A percentile compares a stretch with the other conserved stretches of the same genome.
Evolutionary conservation across 2,888 invertebrate species (phyloP).

Genomic region (Trichopoda pennipes): DNA sequence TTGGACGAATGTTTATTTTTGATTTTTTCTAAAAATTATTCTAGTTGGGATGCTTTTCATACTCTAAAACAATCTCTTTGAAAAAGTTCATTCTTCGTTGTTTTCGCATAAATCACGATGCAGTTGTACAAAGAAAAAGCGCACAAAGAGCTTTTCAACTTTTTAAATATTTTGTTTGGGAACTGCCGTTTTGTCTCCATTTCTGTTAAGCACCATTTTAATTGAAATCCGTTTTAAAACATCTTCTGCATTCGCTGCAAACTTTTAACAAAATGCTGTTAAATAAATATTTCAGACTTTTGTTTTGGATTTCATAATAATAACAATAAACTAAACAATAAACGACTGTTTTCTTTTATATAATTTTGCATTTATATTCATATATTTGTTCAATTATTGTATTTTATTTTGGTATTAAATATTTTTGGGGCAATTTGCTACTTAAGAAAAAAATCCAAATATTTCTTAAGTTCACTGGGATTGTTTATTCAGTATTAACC

Average conservation of each 20-base stretch:
- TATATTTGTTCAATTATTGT: constrained; percentile 60
- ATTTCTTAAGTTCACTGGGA: constrained; percentile 70
- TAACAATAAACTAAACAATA: constrained; percentile 27
- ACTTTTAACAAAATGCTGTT: neutral
- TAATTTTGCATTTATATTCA: constrained; percentile 66
- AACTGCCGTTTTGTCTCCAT: no score
- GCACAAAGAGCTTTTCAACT: no score
- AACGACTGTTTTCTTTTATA: constrained; percentile 22
- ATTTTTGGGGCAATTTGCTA: constrained; percentile 68
- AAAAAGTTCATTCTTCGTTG: no score
- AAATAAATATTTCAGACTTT: neutral
- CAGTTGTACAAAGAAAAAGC: no score
- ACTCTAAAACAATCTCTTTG: no score
- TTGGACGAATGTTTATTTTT: no score
- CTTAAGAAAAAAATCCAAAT: constrained; percentile 70
- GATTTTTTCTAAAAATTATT: no score
- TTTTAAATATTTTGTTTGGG: no score
- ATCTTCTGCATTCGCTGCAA: neutral
- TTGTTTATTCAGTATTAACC: constrained; percentile 65
- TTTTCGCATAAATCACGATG: no score
- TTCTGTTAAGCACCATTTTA: no score
- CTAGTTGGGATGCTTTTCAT: no score
- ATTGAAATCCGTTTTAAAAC: neutral
- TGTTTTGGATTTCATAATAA: neutral
- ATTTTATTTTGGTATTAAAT: constrained; percentile 66